These are phyloP conservation scores for Aromia moschata DNA, from an alignment of 2,888 invertebrate genomes.

Conservation along the genomic window DNA sequence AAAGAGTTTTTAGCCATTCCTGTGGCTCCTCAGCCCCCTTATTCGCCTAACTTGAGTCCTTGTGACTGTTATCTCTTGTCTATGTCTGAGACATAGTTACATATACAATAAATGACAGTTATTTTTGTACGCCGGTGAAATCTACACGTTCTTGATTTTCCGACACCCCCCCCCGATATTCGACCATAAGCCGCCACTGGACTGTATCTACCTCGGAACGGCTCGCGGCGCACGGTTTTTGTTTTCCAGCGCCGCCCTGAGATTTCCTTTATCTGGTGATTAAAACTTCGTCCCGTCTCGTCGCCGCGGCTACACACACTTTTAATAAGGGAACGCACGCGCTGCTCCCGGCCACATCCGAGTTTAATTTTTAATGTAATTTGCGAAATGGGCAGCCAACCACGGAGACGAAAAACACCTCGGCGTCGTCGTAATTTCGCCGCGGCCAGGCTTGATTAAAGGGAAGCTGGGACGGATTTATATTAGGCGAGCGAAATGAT, in stretches of 20 bases:
- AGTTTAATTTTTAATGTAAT: conserved; percentile 60
- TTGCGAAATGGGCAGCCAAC: conserved; percentile 53
- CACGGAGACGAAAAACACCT: conserved; percentile 33
- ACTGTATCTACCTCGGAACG: conserved; percentile 46
- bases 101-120: too few species aligned
- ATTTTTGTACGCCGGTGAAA: too few species aligned
- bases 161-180: too few species aligned
- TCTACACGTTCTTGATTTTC: too few species aligned
- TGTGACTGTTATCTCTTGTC: too few species aligned
- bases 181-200: too few species aligned
- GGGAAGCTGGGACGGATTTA: background rate
- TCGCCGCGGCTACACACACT: conserved; percentile 59
- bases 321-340: conserved; percentile 60
- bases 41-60: too few species aligned
- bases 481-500: too few species aligned
- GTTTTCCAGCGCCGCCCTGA: conserved; percentile 61
- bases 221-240: conserved; percentile 52
- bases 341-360: conserved; percentile 55
- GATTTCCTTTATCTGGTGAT: conserved; percentile 64
- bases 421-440: conserved; percentile 36
- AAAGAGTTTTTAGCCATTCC: too few species aligned
- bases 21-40: too few species aligned
- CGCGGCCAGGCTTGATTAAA: background rate
- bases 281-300: conserved; percentile 65
- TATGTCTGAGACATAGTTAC: too few species aligned